Percentiles rank a stretch among this genome's conserved stretches.
Evolutionary conservation across 2,888 invertebrate genomes (phyloP).

Genomic region (Agrochola litura): DNA sequence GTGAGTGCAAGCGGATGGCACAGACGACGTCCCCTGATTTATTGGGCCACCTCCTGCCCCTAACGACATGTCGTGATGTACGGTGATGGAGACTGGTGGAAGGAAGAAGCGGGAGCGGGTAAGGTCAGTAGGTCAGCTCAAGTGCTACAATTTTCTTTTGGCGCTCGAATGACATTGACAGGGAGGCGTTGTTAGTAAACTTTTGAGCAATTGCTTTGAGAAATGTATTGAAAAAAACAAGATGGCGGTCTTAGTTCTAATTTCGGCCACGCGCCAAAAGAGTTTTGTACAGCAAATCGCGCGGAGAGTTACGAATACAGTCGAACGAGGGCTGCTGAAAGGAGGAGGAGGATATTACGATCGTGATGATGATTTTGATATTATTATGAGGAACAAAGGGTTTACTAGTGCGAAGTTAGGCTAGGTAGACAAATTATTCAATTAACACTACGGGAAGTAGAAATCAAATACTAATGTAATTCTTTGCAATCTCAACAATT

Average conservation of each 20-base stretch:
- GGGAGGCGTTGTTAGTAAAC: neutral
- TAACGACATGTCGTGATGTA: constrained; percentile 89
- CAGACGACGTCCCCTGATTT: constrained; percentile 88
- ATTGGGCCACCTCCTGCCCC: constrained; percentile 90
- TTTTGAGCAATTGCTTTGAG: neutral
- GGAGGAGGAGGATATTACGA: neutral
- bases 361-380: neutral
- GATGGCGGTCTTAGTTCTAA: too few species aligned
- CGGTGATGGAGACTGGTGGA: constrained; percentile 70
- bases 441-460: neutral
- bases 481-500: neutral
- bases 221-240: neutral
- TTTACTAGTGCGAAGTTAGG: too few species aligned
- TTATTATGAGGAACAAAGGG: neutral
- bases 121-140: constrained; percentile 21
- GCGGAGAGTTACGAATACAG: neutral
- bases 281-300: neutral
- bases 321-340: neutral
- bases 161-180: neutral
- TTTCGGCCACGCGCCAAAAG: neutral
- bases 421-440: neutral
- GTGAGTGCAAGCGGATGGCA: constrained; percentile 83
- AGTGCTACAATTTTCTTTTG: too few species aligned
- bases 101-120: constrained; percentile 48
- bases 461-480: neutral